phyloP scores from a whole-genome alignment of 2,888 invertebrate species.

The Epicampocera succincta region DNA sequence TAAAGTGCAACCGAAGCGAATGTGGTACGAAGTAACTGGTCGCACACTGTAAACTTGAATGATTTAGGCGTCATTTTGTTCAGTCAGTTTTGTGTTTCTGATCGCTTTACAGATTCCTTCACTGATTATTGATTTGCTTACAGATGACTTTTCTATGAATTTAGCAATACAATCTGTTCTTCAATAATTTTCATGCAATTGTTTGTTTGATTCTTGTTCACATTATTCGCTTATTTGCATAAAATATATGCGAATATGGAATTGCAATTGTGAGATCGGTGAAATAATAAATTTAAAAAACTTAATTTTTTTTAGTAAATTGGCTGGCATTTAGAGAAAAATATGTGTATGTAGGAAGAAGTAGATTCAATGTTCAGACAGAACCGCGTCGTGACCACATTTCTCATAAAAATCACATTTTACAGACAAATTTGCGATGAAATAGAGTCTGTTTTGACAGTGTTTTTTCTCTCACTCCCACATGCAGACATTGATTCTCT shows the following conservation, averaged over 20 bases:
- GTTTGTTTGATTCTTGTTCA: constrained; percentile 6
- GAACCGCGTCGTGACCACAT: too few species aligned
- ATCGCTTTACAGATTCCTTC: constrained; percentile 13
- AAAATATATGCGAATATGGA: constrained; percentile 6
- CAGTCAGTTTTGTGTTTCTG: constrained; percentile 1
- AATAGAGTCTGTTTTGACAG: too few species aligned
- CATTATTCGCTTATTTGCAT: constrained; percentile 15
- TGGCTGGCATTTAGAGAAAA: too few species aligned
- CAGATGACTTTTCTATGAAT: constrained; percentile 39
- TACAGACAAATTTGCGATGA: too few species aligned
- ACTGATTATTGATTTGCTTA: constrained; percentile 14
- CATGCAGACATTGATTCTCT: too few species aligned
- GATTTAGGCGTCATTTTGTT: background rate
- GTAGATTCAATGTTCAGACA: too few species aligned
- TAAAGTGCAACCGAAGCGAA: too few species aligned
- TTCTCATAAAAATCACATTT: too few species aligned
- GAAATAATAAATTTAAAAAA: too few species aligned
- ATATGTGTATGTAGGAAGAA: too few species aligned
- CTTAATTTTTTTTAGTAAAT: too few species aligned
- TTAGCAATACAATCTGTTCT: constrained; percentile 40
- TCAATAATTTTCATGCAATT: constrained; percentile 10
- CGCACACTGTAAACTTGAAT: background rate
- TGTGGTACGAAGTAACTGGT: background rate
- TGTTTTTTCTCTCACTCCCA: too few species aligned
- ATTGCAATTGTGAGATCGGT: background rate